These are phyloP conservation scores for Mus caroli DNA, from an alignment of 2,797 vertebrate species.

Conservation along the genomic window DNA sequence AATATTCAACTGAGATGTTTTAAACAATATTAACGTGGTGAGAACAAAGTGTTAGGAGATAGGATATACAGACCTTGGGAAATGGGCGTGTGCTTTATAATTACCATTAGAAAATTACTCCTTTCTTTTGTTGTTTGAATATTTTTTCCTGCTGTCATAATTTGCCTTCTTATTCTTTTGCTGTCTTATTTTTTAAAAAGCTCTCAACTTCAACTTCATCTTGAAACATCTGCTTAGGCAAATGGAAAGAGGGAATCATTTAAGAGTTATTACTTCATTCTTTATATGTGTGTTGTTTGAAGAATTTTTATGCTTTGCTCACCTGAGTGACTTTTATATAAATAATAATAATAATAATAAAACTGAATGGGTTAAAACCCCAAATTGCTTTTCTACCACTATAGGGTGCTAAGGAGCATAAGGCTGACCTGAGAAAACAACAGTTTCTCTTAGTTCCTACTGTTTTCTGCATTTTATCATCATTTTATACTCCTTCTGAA, in stretches of 20 bases:
- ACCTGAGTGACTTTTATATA: slow-evolving; percentile 53
- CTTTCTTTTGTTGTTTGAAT: slow-evolving; percentile 68
- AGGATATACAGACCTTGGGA: slow-evolving; percentile 26
- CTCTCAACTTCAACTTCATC: neutral
- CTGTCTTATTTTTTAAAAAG: neutral
- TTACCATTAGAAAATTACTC: slow-evolving; percentile 54
- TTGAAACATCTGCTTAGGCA: slow-evolving; percentile 46
- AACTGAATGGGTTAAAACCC: neutral
- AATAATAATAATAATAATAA: too few relatives aligned
- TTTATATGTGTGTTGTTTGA: slow-evolving; percentile 21
- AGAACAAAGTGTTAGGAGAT: slow-evolving; percentile 57
- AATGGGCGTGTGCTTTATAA: slow-evolving; percentile 36
- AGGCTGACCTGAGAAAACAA: neutral
- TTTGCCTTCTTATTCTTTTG: neutral
- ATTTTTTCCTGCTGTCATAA: slow-evolving; percentile 23
- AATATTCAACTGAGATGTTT: slow-evolving; percentile 33
- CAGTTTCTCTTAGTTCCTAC: slow-evolving; percentile 44
- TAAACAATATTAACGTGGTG: slow-evolving; percentile 51
- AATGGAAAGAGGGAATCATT: slow-evolving; percentile 24
- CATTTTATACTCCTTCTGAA: slow-evolving; percentile 67
- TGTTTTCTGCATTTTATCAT: slow-evolving; percentile 46
- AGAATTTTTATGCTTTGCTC: slow-evolving; percentile 27
- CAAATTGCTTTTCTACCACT: slow-evolving; percentile 7
- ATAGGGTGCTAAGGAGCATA: neutral
- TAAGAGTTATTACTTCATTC: slow-evolving; percentile 44